phyloP scores from a whole-genome alignment of 92 coral and sea anemone genomes.

The Hydrozoanthus gracilis region DNA sequence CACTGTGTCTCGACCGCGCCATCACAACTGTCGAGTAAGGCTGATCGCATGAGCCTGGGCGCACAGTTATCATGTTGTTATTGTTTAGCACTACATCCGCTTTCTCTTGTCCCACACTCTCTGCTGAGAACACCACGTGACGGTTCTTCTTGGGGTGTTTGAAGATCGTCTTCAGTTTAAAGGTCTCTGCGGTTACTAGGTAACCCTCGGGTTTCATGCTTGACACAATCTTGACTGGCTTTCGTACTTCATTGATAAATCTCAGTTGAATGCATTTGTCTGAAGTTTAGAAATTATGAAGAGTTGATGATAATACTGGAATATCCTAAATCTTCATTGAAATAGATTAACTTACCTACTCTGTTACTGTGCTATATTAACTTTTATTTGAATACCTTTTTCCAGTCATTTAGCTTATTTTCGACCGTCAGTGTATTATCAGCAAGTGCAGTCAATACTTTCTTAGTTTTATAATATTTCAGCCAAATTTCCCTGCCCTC shows the following conservation, averaged over 20 bases:
- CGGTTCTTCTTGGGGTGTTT: slow-evolving; percentile 96
- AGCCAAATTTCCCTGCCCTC: too few relatives aligned
- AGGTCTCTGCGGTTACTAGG: slow-evolving; percentile 92
- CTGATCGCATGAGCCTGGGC: slow-evolving; percentile 83
- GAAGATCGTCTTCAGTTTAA: slow-evolving; percentile 93
- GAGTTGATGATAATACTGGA: too few relatives aligned
- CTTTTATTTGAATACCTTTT: too few relatives aligned
- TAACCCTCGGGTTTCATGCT: slow-evolving; percentile 95
- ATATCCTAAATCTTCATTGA: too few relatives aligned
- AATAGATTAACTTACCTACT: too few relatives aligned
- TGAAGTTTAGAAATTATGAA: slow-evolving; percentile 22
- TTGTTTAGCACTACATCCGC: slow-evolving; percentile 85
- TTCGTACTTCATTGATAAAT: slow-evolving; percentile 89
- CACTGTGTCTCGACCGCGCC: slow-evolving; percentile 63
- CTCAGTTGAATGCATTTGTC: slow-evolving; percentile 92
- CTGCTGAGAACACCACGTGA: slow-evolving; percentile 96
- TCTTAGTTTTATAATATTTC: too few relatives aligned
- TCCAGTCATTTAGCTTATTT: too few relatives aligned
- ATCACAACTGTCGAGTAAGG: slow-evolving; percentile 68
- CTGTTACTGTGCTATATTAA: too few relatives aligned
- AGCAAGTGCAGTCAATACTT: too few relatives aligned
- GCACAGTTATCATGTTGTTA: slow-evolving; percentile 83
- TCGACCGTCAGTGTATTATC: too few relatives aligned
- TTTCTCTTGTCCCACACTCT: slow-evolving; percentile 81
- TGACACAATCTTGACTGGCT: slow-evolving; percentile 88